Evolutionary conservation across 2,113 vertebrate genomes (phyloP).

Genomic region (Accipiter virgatus): DNA sequence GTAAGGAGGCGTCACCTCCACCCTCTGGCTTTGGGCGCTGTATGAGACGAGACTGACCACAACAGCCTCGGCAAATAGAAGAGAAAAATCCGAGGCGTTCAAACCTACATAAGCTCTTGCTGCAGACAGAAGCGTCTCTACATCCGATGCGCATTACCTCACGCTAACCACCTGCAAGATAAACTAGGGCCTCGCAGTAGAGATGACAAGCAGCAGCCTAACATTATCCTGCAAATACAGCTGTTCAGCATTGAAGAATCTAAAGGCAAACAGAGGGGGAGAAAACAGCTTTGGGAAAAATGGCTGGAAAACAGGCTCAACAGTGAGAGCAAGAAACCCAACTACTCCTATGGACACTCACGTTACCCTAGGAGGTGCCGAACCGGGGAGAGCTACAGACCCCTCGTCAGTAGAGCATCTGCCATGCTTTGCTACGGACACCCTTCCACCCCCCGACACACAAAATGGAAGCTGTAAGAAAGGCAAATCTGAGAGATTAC

Average conservation of each 20-base stretch:
- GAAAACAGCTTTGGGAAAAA: constrained; percentile 28
- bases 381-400: constrained; percentile 1
- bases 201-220: constrained; percentile 55
- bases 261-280: constrained; percentile 35
- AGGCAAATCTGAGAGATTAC: constrained; percentile 59
- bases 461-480: constrained; percentile 57
- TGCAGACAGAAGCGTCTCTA: constrained; percentile 11
- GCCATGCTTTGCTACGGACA: neutral
- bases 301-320: constrained; percentile 44
- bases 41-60: neutral
- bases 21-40: neutral
- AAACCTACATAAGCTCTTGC: constrained; percentile 7
- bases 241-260: constrained; percentile 34
- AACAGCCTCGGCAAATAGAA: neutral
- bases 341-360: neutral
- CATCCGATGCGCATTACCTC: neutral
- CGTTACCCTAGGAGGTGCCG: neutral
- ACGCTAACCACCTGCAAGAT: constrained; percentile 11
- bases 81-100: neutral
- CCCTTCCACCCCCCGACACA: neutral
- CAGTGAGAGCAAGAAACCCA: constrained; percentile 29
- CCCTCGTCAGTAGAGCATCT: neutral
- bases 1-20: neutral
- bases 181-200: neutral
- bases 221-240: constrained; percentile 28